Conservation (phyloP, 2,113 vertebrate genomes). For the Falcunculus frontatus region DNA sequence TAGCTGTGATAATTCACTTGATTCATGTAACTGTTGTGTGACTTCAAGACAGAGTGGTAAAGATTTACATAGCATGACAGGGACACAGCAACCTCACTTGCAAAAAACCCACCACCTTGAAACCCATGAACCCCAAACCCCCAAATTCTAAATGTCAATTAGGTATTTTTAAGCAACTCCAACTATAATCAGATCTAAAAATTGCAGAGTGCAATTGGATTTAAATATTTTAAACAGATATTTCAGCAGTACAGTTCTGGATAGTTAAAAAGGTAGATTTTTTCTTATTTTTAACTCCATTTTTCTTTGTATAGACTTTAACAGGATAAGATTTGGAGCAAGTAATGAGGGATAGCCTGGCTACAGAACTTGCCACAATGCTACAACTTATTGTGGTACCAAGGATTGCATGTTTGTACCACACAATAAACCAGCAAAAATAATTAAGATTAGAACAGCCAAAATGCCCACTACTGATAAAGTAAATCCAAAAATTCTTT, state of each 20-base stretch:
- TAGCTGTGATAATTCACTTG: not conserved
- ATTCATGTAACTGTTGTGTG: not conserved
- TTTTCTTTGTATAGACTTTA: not conserved
- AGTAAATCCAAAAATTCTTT: not conserved
- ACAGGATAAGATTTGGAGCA: not conserved
- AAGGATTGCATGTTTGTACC: not conserved
- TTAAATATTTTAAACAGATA: not conserved
- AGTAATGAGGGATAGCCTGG: not conserved
- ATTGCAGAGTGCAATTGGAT: not conserved
- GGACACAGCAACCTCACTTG: not conserved
- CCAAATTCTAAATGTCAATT: not conserved
- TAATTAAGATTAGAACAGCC: not conserved
- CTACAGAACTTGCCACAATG: not conserved
- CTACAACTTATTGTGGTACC: not conserved
- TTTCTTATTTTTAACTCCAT: not conserved
- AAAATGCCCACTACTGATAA: fast-evolving
- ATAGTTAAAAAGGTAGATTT: not conserved
- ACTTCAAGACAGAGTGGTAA: not conserved
- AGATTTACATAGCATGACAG: not conserved
- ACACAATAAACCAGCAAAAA: not conserved
- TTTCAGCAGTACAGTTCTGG: not conserved
- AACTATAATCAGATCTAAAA: not conserved
- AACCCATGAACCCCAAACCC: not conserved
- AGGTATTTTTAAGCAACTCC: not conserved
- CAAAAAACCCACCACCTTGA: not conserved